A percentile compares a stretch with the other conserved stretches of the same genome.
phyloP scores from a whole-genome alignment of 1,140 invertebrate genomes.

The Glossosoma conforme region DNA sequence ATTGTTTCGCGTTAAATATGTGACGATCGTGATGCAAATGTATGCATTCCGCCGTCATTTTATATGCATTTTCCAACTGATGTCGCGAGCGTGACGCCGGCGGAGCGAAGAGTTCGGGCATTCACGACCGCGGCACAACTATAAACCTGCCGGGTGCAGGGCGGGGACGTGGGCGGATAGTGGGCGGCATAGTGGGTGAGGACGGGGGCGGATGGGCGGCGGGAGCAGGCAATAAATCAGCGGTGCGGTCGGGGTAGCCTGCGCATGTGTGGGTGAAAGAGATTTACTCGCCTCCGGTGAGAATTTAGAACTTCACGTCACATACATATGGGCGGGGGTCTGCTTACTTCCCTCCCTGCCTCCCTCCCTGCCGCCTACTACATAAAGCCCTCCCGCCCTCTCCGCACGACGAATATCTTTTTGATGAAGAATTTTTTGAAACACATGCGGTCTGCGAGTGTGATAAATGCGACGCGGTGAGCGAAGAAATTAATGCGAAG shows the following conservation, averaged over 20 bases:
- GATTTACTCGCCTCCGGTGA: slow-evolving; percentile 23
- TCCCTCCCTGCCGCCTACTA: neutral
- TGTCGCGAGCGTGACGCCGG: too few species aligned
- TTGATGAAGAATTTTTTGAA: slow-evolving; percentile 16
- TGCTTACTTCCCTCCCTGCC: neutral
- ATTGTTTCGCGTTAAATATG: too few species aligned
- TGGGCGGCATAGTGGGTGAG: neutral
- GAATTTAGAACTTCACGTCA: slow-evolving; percentile 24
- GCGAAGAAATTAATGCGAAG: too few species aligned
- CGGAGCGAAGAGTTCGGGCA: too few species aligned
- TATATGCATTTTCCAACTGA: too few species aligned
- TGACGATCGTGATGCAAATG: too few species aligned
- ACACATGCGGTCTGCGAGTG: too few species aligned
- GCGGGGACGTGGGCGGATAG: neutral
- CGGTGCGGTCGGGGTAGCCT: slow-evolving; percentile 13
- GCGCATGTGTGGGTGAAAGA: slow-evolving; percentile 19
- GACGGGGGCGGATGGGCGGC: slow-evolving; percentile 3
- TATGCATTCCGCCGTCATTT: too few species aligned
- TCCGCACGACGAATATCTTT: slow-evolving; percentile 7
- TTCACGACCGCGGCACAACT: neutral
- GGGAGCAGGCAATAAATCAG: slow-evolving; percentile 29
- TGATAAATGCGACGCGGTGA: too few species aligned
- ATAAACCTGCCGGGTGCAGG: neutral
- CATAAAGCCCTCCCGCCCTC: slow-evolving; percentile 7
- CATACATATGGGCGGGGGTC: slow-evolving; percentile 15